A percentile compares a stretch with the other conserved stretches of the same genome.
These are phyloP conservation scores for Aurelia aurita DNA, from an alignment of 30 jellyfish, hydroid and myxozoan genomes.

Conservation along the genomic window DNA sequence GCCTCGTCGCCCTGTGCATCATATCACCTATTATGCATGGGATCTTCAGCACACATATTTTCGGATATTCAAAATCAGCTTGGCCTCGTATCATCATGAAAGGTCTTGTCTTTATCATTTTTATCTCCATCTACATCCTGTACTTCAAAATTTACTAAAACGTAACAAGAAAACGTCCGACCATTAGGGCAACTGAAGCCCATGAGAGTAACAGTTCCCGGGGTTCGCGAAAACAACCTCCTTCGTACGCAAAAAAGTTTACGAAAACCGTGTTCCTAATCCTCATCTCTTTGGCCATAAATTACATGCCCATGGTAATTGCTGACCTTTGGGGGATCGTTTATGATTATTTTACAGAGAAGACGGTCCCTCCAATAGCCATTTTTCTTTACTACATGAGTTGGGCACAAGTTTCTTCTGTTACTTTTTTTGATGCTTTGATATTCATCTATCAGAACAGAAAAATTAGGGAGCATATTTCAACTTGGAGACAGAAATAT, in stretches of 20 bases:
- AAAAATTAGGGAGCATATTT: neutral
- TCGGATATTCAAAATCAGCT: neutral
- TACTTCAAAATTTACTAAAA: slow-evolving; percentile 5
- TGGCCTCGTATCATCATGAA: neutral
- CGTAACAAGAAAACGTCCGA: neutral
- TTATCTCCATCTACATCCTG: neutral
- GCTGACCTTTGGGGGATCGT: neutral
- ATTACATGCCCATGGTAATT: neutral
- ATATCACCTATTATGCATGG: slow-evolving; percentile 3
- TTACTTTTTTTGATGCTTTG: neutral
- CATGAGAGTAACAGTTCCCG: too few relatives aligned
- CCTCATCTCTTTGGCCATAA: neutral
- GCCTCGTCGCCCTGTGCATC: slow-evolving; percentile 7
- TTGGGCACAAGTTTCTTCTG: neutral
- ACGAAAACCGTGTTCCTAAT: slow-evolving; percentile 22
- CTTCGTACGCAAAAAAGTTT: neutral
- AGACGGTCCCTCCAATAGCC: neutral
- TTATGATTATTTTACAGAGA: neutral
- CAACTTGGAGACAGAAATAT: too few relatives aligned
- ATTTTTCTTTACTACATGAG: slow-evolving; percentile 1
- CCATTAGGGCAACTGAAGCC: neutral
- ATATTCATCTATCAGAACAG: neutral
- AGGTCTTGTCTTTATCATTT: neutral
- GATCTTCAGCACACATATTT: slow-evolving; percentile 9
- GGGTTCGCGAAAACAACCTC: too few relatives aligned